These are phyloP conservation scores for Aldabrachelys gigantea DNA, from an alignment of 2,113 vertebrate species.

Conservation along the genomic window DNA sequence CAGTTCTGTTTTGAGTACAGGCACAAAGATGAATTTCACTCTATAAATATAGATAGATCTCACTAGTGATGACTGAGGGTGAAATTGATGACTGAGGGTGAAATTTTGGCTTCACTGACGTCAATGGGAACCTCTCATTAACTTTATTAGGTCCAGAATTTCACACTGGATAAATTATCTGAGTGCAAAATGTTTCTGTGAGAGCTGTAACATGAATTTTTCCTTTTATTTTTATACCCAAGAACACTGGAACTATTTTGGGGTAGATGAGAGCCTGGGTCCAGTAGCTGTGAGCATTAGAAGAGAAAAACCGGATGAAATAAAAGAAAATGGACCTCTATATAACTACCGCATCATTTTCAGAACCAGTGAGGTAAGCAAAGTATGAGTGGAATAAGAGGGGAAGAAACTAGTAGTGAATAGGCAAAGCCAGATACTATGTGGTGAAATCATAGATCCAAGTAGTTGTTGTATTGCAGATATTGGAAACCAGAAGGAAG, in stretches of 20 bases:
- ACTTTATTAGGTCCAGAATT: neutral
- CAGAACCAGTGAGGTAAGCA: conserved; percentile 94
- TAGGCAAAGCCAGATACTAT: neutral
- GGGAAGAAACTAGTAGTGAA: neutral
- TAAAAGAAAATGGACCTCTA: conserved; percentile 92
- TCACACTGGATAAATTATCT: neutral
- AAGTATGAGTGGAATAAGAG: neutral
- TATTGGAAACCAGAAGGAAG: neutral
- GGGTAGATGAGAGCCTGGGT: conserved; percentile 91
- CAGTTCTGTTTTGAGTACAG: neutral
- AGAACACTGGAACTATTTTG: conserved; percentile 99
- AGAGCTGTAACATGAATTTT: neutral
- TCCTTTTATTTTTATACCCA: neutral
- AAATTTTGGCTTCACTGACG: neutral
- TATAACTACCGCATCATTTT: conserved; percentile 96
- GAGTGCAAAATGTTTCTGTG: neutral
- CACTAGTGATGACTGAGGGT: neutral
- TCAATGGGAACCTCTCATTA: neutral
- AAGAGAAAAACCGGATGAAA: conserved; percentile 94
- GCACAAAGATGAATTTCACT: neutral
- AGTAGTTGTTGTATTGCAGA: neutral
- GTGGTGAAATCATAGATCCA: neutral
- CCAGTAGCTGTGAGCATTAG: conserved; percentile 94
- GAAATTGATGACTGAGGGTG: neutral
- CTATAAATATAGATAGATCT: neutral